A percentile compares a stretch with the other conserved stretches of the same genome.
Evolutionary conservation across 2,888 invertebrate species (phyloP).

Genomic region (Agrilus mali): DNA sequence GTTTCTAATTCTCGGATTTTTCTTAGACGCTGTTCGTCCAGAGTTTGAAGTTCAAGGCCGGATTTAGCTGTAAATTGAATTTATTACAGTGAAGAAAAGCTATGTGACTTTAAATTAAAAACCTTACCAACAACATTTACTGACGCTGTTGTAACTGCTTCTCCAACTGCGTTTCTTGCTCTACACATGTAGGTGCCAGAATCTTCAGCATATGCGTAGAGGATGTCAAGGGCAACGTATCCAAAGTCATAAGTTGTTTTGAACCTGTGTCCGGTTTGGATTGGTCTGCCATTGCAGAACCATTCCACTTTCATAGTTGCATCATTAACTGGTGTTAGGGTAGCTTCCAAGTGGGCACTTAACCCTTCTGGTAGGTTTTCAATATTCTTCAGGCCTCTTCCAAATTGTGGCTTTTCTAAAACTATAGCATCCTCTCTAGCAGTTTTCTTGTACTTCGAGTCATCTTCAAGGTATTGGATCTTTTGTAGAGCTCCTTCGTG

Average conservation of each 20-base stretch:
- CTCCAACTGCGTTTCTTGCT: slow-evolving; percentile 88
- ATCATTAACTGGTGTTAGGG: slow-evolving; percentile 92
- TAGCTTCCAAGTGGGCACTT: slow-evolving; percentile 86
- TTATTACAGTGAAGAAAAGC: not conserved
- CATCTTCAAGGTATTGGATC: slow-evolving; percentile 84
- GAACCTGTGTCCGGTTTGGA: slow-evolving; percentile 89
- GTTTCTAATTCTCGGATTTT: slow-evolving; percentile 80
- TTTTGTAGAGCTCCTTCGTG: slow-evolving; percentile 87
- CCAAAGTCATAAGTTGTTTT: slow-evolving; percentile 96
- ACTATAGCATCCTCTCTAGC: slow-evolving; percentile 60
- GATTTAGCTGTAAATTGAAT: slow-evolving; percentile 52
- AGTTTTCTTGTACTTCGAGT: slow-evolving; percentile 60
- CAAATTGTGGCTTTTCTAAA: slow-evolving; percentile 81
- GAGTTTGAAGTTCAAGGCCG: slow-evolving; percentile 73
- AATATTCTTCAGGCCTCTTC: slow-evolving; percentile 71
- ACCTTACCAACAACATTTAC: slow-evolving; percentile 71
- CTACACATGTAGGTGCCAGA: slow-evolving; percentile 94
- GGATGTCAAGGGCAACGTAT: slow-evolving; percentile 89
- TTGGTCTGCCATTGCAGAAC: slow-evolving; percentile 90
- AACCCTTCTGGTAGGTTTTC: slow-evolving; percentile 76
- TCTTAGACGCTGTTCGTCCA: slow-evolving; percentile 80
- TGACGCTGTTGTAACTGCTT: slow-evolving; percentile 87
- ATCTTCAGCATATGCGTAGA: slow-evolving; percentile 95
- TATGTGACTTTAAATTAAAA: not conserved
- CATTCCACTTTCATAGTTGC: slow-evolving; percentile 98